phyloP scores from a whole-genome alignment of 2,797 vertebrate genomes.

The Epinephelus awoara region DNA sequence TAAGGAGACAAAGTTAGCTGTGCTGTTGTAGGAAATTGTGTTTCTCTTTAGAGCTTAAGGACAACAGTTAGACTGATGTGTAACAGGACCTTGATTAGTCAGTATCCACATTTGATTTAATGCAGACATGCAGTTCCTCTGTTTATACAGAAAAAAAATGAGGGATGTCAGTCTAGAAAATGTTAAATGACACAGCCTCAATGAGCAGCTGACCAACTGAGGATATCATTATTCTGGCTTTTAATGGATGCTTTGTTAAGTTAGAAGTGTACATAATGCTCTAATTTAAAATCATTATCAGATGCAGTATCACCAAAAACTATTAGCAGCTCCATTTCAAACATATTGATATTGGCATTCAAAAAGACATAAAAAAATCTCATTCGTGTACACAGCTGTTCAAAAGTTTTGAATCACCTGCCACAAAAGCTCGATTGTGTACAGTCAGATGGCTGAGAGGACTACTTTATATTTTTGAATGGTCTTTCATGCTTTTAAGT shows the following conservation, averaged over 20 bases:
- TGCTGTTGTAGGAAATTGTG: background rate
- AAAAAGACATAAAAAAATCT: background rate
- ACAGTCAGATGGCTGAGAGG: too few species aligned
- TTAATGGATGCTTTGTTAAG: background rate
- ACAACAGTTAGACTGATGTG: background rate
- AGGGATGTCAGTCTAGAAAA: background rate
- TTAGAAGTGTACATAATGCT: background rate
- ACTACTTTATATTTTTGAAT: too few species aligned
- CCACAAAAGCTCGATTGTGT: too few species aligned
- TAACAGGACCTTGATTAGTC: background rate
- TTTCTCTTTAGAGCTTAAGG: background rate
- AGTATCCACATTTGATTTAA: background rate
- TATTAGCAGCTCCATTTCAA: background rate
- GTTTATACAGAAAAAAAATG: background rate
- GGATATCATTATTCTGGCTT: background rate
- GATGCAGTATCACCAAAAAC: background rate
- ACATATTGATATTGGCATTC: background rate
- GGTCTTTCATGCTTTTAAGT: too few species aligned
- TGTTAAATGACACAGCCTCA: background rate
- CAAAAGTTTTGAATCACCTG: too few species aligned
- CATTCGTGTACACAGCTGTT: background rate
- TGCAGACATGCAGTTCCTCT: too few species aligned
- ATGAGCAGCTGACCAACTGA: background rate
- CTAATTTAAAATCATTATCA: background rate
- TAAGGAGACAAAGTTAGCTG: conserved; percentile 8